Evolutionary conservation across 2,888 invertebrate genomes (phyloP).

Genomic region (Gortyna flavago): DNA sequence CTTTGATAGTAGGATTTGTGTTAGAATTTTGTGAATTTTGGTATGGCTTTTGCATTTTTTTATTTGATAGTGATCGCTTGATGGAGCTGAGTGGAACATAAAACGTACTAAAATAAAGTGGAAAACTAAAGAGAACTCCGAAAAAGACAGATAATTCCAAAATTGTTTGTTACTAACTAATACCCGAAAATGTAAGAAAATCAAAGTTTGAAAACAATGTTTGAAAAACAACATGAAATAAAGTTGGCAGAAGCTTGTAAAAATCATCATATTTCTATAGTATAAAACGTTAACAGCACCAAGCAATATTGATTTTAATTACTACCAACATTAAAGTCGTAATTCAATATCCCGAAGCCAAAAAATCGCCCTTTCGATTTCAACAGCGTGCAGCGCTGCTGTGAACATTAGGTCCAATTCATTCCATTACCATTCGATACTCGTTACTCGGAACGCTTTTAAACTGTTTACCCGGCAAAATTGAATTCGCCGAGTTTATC

Average conservation of each 20-base stretch:
- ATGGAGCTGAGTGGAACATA: background rate
- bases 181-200: background rate
- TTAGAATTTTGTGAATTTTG: background rate
- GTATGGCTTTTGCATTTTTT: background rate
- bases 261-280: background rate
- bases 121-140: background rate
- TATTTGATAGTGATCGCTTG: background rate
- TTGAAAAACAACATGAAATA: conserved; percentile 10
- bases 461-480: conserved; percentile 77
- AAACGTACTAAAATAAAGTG: background rate
- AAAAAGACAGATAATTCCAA: background rate
- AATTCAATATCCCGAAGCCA: conserved; percentile 13
- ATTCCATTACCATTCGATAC: conserved; percentile 80
- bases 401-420: conserved; percentile 79
- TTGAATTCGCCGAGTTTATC: conserved; percentile 72
- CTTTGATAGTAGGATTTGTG: too few species aligned
- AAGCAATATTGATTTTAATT: conserved; percentile 22
- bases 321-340: conserved; percentile 3
- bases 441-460: conserved; percentile 75
- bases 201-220: conserved; percentile 5
- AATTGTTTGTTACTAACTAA: background rate
- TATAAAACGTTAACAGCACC: background rate
- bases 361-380: conserved; percentile 38
- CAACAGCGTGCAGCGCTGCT: conserved; percentile 24
- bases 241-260: background rate